Conservation (phyloP, 2,888 invertebrate genomes). For the Thysanoteuthis rhombus region DNA sequence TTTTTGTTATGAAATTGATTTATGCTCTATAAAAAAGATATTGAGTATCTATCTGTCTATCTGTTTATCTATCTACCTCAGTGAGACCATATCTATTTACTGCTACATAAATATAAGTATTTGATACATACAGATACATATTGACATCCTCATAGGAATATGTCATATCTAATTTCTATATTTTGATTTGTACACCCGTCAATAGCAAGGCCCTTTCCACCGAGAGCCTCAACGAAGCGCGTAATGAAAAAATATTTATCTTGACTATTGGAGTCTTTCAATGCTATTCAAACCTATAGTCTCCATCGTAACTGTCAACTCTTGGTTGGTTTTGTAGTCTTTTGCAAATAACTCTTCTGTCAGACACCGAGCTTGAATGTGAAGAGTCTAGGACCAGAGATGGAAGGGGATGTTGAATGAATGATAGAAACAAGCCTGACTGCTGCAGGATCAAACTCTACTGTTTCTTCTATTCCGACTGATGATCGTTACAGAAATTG, state of each 20-base stretch:
- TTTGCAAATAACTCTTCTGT: not conserved
- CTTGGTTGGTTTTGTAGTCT: not conserved
- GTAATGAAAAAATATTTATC: not conserved
- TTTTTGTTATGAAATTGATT: too few species aligned
- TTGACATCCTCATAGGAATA: not conserved
- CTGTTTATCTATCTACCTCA: too few species aligned
- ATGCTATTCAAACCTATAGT: not conserved
- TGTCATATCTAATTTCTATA: not conserved
- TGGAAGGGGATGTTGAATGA: not conserved
- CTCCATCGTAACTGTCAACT: not conserved
- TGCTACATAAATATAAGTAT: not conserved
- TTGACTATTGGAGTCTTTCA: not conserved
- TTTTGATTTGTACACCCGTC: not conserved
- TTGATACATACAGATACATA: not conserved
- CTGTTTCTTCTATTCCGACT: too few species aligned
- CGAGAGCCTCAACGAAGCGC: not conserved
- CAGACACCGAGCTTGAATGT: not conserved
- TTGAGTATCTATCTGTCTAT: too few species aligned
- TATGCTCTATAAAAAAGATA: too few species aligned
- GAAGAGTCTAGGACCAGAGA: not conserved
- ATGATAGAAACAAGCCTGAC: too few species aligned
- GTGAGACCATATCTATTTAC: not conserved
- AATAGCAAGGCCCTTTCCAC: not conserved
- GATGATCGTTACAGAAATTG: too few species aligned
- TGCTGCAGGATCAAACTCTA: too few species aligned